These are phyloP conservation scores for Arctopsyche grandis DNA, from an alignment of 1,140 invertebrate species.

Conservation along the genomic window DNA sequence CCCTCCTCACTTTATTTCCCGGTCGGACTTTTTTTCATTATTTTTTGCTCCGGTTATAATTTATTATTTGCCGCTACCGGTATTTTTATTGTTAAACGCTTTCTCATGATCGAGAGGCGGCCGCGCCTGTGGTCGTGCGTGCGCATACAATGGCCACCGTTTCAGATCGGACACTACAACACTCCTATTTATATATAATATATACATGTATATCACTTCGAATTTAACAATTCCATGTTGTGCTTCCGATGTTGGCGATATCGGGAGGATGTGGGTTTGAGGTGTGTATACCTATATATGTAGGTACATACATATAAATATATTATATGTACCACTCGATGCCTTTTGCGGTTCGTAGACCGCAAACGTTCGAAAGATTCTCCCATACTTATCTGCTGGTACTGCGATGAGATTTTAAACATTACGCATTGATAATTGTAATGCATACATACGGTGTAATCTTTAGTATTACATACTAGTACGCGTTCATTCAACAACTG, in stretches of 20 bases:
- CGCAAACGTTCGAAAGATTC: conserved; percentile 10
- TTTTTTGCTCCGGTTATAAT: conserved; percentile 41
- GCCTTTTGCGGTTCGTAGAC: conserved; percentile 1
- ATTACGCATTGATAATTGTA: neutral
- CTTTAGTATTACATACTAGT: neutral
- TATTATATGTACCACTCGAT: neutral
- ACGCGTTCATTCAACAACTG: neutral
- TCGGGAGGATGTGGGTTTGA: conserved; percentile 18
- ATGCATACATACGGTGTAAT: neutral
- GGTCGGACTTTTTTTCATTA: conserved; percentile 27
- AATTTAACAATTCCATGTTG: no score
- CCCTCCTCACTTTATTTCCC: conserved; percentile 27
- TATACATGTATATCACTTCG: neutral
- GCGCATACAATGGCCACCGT: conserved; percentile 5
- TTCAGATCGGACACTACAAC: neutral
- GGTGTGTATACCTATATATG: neutral
- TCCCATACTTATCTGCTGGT: neutral
- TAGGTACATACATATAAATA: neutral
- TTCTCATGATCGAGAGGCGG: conserved; percentile 37
- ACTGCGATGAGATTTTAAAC: conserved; percentile 11
- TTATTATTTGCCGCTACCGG: conserved; percentile 46
- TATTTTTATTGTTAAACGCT: conserved; percentile 46
- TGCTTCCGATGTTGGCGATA: no score
- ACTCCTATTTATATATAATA: neutral
- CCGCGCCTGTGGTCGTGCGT: conserved; percentile 20